Conservation (phyloP, 2,888 invertebrate genomes). For the Mactromeris polynyma region DNA sequence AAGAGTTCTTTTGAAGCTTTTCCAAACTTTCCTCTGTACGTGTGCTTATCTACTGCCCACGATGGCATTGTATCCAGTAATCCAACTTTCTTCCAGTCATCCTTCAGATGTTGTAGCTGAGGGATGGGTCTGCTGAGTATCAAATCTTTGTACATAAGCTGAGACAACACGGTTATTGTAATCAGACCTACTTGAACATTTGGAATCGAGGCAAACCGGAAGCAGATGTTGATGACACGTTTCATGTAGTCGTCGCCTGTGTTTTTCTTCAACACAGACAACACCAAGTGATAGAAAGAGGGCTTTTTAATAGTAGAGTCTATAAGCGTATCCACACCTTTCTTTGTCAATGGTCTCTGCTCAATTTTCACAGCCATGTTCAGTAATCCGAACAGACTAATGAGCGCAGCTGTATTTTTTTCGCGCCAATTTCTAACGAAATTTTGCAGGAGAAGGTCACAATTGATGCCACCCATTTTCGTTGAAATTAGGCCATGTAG, state of each 20-base stretch:
- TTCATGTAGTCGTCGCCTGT: slow-evolving; percentile 51
- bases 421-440: slow-evolving; percentile 53
- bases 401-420: slow-evolving; percentile 33
- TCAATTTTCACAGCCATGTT: slow-evolving; percentile 62
- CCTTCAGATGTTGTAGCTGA: not conserved
- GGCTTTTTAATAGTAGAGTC: slow-evolving; percentile 26
- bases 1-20: slow-evolving; percentile 51
- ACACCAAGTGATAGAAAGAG: slow-evolving; percentile 45
- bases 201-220: slow-evolving; percentile 35
- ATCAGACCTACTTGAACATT: slow-evolving; percentile 49
- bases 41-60: slow-evolving; percentile 63
- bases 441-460: slow-evolving; percentile 41
- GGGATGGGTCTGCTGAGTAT: not conserved
- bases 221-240: slow-evolving; percentile 24
- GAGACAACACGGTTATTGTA: slow-evolving; percentile 36
- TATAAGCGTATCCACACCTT: slow-evolving; percentile 17
- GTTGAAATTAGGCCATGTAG: slow-evolving; percentile 28
- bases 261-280: slow-evolving; percentile 39
- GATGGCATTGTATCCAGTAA: slow-evolving; percentile 45
- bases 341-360: slow-evolving; percentile 35
- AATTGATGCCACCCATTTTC: slow-evolving; percentile 24
- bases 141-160: slow-evolving; percentile 31
- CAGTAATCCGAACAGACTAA: slow-evolving; percentile 43
- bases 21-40: slow-evolving; percentile 60
- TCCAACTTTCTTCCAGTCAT: slow-evolving; percentile 41